phyloP scores from a whole-genome alignment of 92 coral and sea anemone species.

The Heliopora coerulea region DNA sequence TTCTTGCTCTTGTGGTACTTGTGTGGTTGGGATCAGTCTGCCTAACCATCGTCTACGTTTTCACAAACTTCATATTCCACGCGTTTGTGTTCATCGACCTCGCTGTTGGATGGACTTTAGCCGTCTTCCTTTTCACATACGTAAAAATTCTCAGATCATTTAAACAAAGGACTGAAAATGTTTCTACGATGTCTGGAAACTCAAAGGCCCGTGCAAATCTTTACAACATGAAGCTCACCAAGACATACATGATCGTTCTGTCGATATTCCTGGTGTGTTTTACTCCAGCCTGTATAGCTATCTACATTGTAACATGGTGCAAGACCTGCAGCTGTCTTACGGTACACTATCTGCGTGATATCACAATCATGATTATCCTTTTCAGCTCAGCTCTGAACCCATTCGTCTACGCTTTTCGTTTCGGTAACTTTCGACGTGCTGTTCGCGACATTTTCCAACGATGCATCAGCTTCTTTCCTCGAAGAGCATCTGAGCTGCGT shows the following conservation, averaged over 20 bases:
- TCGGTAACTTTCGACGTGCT: constrained; percentile 15
- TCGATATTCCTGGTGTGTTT: constrained; percentile 37
- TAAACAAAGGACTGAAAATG: constrained; percentile 1
- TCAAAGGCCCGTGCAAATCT: neutral
- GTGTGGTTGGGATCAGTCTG: constrained; percentile 5
- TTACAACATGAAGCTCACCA: constrained; percentile 26
- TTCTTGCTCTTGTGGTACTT: neutral
- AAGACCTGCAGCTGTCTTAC: constrained; percentile 25
- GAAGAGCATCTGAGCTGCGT: too few relatives aligned
- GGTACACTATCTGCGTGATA: constrained; percentile 2
- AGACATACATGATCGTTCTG: constrained; percentile 31
- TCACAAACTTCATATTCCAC: constrained; percentile 2
- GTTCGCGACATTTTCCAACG: constrained; percentile 17
- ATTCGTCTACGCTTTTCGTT: constrained; percentile 44
- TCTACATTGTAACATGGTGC: constrained; percentile 38
- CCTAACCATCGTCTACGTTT: constrained; percentile 8
- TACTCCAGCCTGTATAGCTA: constrained; percentile 21
- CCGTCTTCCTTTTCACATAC: constrained; percentile 18
- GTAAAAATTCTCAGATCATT: constrained; percentile 10
- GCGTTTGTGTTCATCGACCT: constrained; percentile 7
- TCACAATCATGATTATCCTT: constrained; percentile 12
- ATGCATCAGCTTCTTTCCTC: too few relatives aligned
- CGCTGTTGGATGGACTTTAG: constrained; percentile 23
- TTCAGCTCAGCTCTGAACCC: constrained; percentile 38
- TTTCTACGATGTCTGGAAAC: neutral